These are phyloP conservation scores for Polyergus mexicanus DNA, from an alignment of 1,140 invertebrate species.

Conservation along the genomic window DNA sequence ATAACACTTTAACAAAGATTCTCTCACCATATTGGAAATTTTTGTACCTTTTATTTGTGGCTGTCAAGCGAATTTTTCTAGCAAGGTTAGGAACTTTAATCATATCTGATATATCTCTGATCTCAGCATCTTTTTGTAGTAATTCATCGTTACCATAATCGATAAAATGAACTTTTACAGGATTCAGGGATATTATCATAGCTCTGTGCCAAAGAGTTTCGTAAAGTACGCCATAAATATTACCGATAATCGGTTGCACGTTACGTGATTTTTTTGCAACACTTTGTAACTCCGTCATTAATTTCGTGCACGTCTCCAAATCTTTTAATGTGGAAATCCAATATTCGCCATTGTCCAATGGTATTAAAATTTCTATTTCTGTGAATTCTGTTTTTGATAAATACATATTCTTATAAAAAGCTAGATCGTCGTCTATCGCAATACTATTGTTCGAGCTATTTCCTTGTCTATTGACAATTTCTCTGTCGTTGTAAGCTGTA, in stretches of 20 bases:
- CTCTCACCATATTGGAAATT: slow-evolving; percentile 1
- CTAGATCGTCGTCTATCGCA: slow-evolving; percentile 54
- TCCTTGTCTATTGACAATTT: not conserved
- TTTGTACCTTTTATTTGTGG: not conserved
- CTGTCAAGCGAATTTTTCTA: slow-evolving; percentile 68
- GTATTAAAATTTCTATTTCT: slow-evolving; percentile 58
- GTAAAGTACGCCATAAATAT: slow-evolving; percentile 71
- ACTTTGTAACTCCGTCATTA: slow-evolving; percentile 66
- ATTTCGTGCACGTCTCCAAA: not conserved
- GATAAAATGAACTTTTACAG: slow-evolving; percentile 71
- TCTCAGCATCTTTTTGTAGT: slow-evolving; percentile 22
- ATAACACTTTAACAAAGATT: slow-evolving; percentile 71
- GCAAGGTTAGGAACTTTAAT: slow-evolving; percentile 50
- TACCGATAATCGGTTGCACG: slow-evolving; percentile 63
- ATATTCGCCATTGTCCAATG: slow-evolving; percentile 54
- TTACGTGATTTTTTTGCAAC: slow-evolving; percentile 11
- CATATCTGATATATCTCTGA: slow-evolving; percentile 67
- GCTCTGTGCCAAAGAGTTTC: slow-evolving; percentile 77
- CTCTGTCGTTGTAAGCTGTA: not conserved
- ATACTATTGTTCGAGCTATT: not conserved
- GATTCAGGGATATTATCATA: slow-evolving; percentile 62
- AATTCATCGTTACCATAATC: slow-evolving; percentile 77
- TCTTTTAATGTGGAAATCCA: slow-evolving; percentile 74
- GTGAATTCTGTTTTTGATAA: slow-evolving; percentile 69
- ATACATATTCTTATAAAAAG: slow-evolving; percentile 63